Evolutionary conservation across 2,888 invertebrate genomes (phyloP), one percentile per base, ranked within the genome.

Genomic region (Scotopteryx bipunctaria): DNA sequence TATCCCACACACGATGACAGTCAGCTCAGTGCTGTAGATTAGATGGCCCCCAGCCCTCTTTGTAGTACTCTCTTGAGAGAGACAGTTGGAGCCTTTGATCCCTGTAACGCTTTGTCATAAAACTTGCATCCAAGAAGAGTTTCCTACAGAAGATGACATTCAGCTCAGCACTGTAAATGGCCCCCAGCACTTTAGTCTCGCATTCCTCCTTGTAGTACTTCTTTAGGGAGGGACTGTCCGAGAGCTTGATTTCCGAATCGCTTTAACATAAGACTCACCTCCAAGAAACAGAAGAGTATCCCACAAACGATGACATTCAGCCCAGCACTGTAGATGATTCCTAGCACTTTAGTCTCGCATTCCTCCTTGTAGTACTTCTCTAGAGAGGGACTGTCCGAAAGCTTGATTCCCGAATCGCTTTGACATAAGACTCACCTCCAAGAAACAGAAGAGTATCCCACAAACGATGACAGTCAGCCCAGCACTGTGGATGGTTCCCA

Each of bases 381-480:
- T 6, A 76, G 71, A 14, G 81, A 79, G 61, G 90, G 81, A 67
- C 91, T 91, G 69, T 86, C 84, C 4, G 87, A 81, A 40, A 90
- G 81, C 40, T 87, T 86, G 74, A 85, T 83, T 64, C 86, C 84
- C 0, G 70, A 73, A 9, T 81, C 69, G 27, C 79, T 23, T 37
- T 23, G 8, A 1, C 11, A 17, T 17, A 9, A 19, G 23, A 64
- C 76, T 70, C 8, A 90, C 91, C 85, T 91, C 91, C 66, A 91
- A 76, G 63, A n/a, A n/a, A n/a, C n/a, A n/a, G n/a, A 91, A 91
- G 6, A 91, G 80, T 0, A 91, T 86, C 6, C 91, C 91, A 21
- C 89, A 89, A 0, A 91, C 88, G 35, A 90, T 91, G 31, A 91
- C 86, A 1, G 86, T 82, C 62, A 91, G 29, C 1, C 91, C 91